Evolutionary conservation across 1,140 invertebrate genomes (phyloP), one percentile per base, ranked within the genome.

Genomic region (Watersipora subatra): DNA sequence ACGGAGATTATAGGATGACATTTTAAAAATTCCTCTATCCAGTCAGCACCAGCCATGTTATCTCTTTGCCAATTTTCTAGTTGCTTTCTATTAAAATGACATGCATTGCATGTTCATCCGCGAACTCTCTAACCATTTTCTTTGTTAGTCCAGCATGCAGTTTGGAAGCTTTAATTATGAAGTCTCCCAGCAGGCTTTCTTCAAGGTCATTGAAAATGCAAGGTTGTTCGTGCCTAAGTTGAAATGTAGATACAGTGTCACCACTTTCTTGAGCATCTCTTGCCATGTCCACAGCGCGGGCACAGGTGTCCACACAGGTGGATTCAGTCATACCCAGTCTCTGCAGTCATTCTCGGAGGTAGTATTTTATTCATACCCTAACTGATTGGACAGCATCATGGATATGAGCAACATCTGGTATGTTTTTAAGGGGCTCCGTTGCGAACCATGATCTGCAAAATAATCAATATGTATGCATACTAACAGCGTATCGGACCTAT

Each of bases 11-110:
- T 46, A 62, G 68, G 68, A 64, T 82, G 70, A 29, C 78, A 64
- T 65, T 74, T 75, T 72, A 78, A 72, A 64, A 81, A 82, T 17
- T 63, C 58, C 66, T 67, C 65, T 55, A 79, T 67, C 79, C 78
- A 81, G 57, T 80, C 78, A 20, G 70, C 69, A 46, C 34, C 34
- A 12, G 34, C 34, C 34, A 46, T 46, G 7, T 46, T n/a, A 46
- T 7, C n/a, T 46, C n/a, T 46, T 12, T 46, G 7, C 34, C 34
- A 46, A n/a, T 7, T 7, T 46, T 12, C 34, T 12, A n/a, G 34
- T 46, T n/a, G 7, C 34, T 46, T 46, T 7, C 34, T 46, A 46
- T 46, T 46, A 7, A 46, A n/a, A 46, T 7, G 7, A 12, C n/a
- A 12, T 46, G 34, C 34, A n/a, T n/a, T n/a, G n/a, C n/a, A 46